Base-by-base conservation (phyloP, 1,140 invertebrate species). In the Neodiprion fabricii region DNA sequence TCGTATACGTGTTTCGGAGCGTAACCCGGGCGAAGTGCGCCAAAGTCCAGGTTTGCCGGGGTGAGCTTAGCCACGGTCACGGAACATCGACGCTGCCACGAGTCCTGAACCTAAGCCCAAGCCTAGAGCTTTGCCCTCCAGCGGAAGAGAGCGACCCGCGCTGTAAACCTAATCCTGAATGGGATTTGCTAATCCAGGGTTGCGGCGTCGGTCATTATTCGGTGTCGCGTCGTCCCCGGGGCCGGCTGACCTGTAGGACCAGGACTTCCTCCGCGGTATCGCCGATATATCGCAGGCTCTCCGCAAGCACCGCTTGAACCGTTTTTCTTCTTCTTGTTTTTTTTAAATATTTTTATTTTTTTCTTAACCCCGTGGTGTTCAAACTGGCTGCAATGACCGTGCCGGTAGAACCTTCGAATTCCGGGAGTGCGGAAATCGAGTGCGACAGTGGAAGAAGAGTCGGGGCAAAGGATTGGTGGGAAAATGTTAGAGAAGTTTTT, bases 201-300 rank as follows among this genome's bases (percentile, higher is more conserved):
- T 81, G 75, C 79, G 74, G 80, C 79, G 80, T 80, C 79, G 80
- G 80, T 81, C 80, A 79, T 81, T 81, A 81, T 81, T 81, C 78
- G 80, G 78, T 81, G 71, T 72, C 77, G 70, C 79, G 74, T 14
- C 71, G 71, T 21, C 50, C 66, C 73, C 11, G 76, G 76, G 75
- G 78, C 77, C 74, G 74, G 74, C 47, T 49, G 72, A 50, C 66
- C 73, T 50, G 48, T 73, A 74, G 76, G 72, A 73, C 73, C 67
- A 47, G 74, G 70, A 74, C 65, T 67, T 69, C 72, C 66, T 71
- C 75, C 77, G 77, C 74, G 75, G 77, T 74, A 80, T 79, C 80
- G 72, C 48, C 80, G 79, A 81, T 80, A 80, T 78, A 81, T 81
- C 80, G 80, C 78, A 74, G 28, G 28, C 28, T 40, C 5, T 67